Conservation (phyloP, 2,888 invertebrate genomes). For the Polia nebulosa region DNA sequence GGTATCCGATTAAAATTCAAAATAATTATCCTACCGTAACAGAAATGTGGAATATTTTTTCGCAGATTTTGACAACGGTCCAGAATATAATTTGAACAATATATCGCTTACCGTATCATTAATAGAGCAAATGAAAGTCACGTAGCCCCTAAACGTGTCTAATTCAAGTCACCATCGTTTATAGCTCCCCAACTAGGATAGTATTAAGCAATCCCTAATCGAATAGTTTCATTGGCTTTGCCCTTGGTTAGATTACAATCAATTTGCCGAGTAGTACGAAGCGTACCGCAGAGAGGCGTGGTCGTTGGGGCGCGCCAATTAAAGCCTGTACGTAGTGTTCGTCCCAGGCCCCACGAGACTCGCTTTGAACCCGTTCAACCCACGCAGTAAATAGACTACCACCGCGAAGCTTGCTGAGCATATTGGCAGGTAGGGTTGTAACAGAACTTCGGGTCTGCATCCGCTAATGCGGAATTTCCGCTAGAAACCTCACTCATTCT, state of each 20-base stretch:
- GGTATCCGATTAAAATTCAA: not conserved
- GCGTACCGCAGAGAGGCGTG: constrained; percentile 47
- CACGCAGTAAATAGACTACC: constrained; percentile 55
- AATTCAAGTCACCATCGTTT: constrained; percentile 25
- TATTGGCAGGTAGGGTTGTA: constrained; percentile 38
- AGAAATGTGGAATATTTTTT: no score
- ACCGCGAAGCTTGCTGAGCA: constrained; percentile 36
- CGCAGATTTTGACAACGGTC: no score
- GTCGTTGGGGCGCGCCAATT: constrained; percentile 61
- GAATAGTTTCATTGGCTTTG: constrained; percentile 58
- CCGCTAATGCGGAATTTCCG: not conserved
- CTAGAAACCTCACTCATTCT: not conserved
- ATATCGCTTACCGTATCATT: no score
- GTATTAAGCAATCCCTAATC: constrained; percentile 48
- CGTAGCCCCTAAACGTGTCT: constrained; percentile 17
- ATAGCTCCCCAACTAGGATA: constrained; percentile 11
- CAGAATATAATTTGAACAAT: no score
- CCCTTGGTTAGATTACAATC: constrained; percentile 63
- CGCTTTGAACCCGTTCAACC: constrained; percentile 63
- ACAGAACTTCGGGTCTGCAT: not conserved
- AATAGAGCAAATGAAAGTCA: constrained; percentile 3
- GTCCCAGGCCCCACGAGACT: constrained; percentile 39
- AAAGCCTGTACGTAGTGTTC: constrained; percentile 36
- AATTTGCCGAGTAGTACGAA: constrained; percentile 57
- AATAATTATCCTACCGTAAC: not conserved